Conservation (phyloP, 2,797 vertebrate species). For the Pygocentrus nattereri region DNA sequence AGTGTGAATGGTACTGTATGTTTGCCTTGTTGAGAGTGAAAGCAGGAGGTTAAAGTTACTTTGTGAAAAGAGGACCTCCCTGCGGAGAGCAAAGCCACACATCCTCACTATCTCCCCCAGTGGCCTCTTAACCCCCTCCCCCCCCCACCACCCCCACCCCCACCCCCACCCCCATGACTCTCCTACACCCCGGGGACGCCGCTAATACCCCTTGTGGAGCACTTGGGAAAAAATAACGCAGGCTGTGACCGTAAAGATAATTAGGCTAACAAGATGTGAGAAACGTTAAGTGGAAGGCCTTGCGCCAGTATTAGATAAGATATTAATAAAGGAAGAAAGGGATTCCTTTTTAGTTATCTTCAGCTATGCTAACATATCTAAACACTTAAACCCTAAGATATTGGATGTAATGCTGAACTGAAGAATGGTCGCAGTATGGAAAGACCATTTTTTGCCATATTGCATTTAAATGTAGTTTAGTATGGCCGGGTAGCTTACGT, state of each 20-base stretch:
- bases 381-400: constrained; percentile 11
- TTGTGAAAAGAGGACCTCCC: constrained; percentile 71
- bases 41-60: constrained; percentile 64
- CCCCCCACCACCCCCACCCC: constrained; percentile 36
- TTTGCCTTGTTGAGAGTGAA: constrained; percentile 68
- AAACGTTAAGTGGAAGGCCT: constrained; percentile 26
- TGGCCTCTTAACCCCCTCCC: constrained; percentile 47
- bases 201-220: constrained; percentile 52
- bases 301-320: constrained; percentile 33
- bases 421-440: background rate
- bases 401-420: background rate
- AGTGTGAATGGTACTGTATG: constrained; percentile 67
- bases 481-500: background rate
- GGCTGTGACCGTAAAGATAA: constrained; percentile 42
- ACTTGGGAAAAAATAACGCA: constrained; percentile 39
- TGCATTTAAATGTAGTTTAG: background rate
- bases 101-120: constrained; percentile 41
- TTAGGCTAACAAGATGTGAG: constrained; percentile 23
- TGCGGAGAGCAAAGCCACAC: constrained; percentile 57
- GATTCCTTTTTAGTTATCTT: constrained; percentile 12
- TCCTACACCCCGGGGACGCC: constrained; percentile 48
- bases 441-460: background rate
- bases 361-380: constrained; percentile 5
- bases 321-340: constrained; percentile 3
- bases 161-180: constrained; percentile 40